Conservation (phyloP, 2,113 vertebrate genomes). For the Melanotaenia duboulayi region DNA sequence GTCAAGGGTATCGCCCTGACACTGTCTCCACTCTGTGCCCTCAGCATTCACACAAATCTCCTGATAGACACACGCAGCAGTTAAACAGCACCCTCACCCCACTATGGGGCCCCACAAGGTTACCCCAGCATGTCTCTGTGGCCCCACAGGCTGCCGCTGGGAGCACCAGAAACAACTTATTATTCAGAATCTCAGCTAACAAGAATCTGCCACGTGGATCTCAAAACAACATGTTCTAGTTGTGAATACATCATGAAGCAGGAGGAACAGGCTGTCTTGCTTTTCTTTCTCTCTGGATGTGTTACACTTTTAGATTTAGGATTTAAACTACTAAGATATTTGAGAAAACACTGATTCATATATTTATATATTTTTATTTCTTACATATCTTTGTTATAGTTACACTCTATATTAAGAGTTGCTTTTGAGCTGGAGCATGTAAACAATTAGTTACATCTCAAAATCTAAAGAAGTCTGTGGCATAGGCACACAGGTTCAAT, state of each 20-base stretch:
- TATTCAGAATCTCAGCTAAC: constrained; percentile 74
- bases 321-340: too few species aligned
- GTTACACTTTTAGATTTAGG: constrained; percentile 23
- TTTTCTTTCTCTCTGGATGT: constrained; percentile 38
- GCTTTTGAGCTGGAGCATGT: too few species aligned
- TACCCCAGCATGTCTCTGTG: constrained; percentile 56
- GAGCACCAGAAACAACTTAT: constrained; percentile 66
- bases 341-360: too few species aligned
- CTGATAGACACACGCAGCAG: constrained; percentile 69
- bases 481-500: too few species aligned
- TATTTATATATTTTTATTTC: too few species aligned
- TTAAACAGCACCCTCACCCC: constrained; percentile 60
- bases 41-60: constrained; percentile 77
- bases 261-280: constrained; percentile 52
- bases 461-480: too few species aligned
- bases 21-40: constrained; percentile 74
- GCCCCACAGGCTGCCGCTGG: constrained; percentile 52
- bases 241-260: constrained; percentile 72
- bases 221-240: constrained; percentile 70
- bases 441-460: too few species aligned
- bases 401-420: too few species aligned
- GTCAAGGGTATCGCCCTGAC: constrained; percentile 83
- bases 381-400: too few species aligned
- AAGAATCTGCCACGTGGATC: constrained; percentile 72
- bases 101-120: constrained; percentile 37